phyloP scores from a whole-genome alignment of 2,888 invertebrate species.

The Argyresthia albistria region DNA sequence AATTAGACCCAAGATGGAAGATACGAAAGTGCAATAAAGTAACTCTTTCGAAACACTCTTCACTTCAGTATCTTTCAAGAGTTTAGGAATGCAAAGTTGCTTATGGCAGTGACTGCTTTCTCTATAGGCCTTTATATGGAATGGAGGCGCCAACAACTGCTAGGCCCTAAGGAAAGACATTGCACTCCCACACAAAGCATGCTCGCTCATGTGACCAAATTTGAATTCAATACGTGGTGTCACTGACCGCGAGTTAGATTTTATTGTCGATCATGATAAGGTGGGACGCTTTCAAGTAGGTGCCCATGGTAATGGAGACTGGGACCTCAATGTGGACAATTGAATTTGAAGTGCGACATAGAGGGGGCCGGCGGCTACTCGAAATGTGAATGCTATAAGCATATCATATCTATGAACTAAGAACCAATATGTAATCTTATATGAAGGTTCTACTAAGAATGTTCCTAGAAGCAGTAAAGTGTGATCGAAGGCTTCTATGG shows the following conservation, averaged over 20 bases:
- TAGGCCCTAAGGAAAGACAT: slow-evolving; percentile 22
- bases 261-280: neutral
- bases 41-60: no score
- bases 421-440: no score
- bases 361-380: no score
- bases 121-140: neutral
- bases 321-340: neutral
- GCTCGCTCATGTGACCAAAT: slow-evolving; percentile 32
- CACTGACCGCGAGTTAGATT: neutral
- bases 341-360: no score
- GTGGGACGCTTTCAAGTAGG: no score
- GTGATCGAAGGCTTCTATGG: no score
- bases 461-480: no score
- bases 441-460: no score
- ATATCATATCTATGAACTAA: no score
- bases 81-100: neutral
- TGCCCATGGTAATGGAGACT: neutral
- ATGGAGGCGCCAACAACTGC: neutral
- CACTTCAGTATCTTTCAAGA: neutral
- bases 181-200: slow-evolving; percentile 18
- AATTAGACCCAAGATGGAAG: no score
- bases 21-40: no score
- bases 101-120: neutral
- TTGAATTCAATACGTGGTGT: slow-evolving; percentile 46
- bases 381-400: no score